Percentiles rank a stretch among this genome's conserved stretches.
These are phyloP conservation scores for Zygaena filipendulae DNA, from an alignment of 2,888 invertebrate species.

Conservation along the genomic window DNA sequence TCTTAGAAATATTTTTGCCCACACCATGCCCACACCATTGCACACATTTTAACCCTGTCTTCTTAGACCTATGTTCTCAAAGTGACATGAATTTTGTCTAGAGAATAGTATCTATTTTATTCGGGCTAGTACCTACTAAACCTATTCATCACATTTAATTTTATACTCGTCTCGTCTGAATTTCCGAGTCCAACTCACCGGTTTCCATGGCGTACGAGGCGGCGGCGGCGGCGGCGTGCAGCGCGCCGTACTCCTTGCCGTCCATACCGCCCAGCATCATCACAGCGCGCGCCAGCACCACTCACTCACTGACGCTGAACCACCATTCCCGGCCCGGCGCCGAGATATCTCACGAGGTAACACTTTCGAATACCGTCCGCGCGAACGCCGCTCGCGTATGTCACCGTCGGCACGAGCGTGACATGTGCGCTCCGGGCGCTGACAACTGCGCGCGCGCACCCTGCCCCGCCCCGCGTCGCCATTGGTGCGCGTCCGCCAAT, in stretches of 20 bases:
- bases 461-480: constrained; percentile 44
- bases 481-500: constrained; percentile 59
- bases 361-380: constrained; percentile 19
- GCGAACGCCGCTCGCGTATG: constrained; percentile 30
- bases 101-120: no score
- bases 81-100: no score
- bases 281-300: no score
- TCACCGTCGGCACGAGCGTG: constrained; percentile 27
- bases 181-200: no score
- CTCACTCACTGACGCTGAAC: constrained; percentile 22
- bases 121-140: no score
- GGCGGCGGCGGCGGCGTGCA: constrained; percentile 55
- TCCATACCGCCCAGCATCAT: constrained; percentile 62
- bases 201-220: constrained; percentile 53
- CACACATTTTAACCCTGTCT: no score
- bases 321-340: constrained; percentile 15
- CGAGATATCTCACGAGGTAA: constrained; percentile 16
- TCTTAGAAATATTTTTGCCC: no score
- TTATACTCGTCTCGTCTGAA: no score
- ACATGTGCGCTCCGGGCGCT: constrained; percentile 27
- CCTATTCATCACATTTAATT: no score
- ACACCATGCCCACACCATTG: no score
- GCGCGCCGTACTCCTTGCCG: constrained; percentile 63
- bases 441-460: constrained; percentile 23
- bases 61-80: no score